These are phyloP conservation scores for Astatoreochromis straeleni DNA, from an alignment of 2,113 vertebrate species.

Conservation along the genomic window DNA sequence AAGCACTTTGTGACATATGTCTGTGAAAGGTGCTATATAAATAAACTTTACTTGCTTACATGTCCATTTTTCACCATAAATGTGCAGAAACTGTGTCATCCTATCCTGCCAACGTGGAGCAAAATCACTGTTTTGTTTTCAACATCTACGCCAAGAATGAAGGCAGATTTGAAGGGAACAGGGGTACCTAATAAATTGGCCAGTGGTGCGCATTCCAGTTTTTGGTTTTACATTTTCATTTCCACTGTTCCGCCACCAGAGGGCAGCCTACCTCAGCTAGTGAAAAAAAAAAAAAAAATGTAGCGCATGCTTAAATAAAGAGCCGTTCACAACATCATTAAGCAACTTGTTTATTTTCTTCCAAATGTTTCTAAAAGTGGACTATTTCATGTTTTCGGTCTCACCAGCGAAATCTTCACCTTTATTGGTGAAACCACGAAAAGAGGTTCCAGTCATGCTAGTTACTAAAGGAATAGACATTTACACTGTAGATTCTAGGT, in stretches of 20 bases:
- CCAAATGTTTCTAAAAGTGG: constrained; percentile 58
- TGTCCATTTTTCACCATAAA: neutral
- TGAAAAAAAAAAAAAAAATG: neutral
- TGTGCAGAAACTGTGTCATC: neutral
- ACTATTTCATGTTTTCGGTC: constrained; percentile 25
- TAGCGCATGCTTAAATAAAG: neutral
- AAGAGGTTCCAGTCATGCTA: constrained; percentile 61
- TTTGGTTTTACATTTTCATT: neutral
- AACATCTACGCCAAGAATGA: neutral
- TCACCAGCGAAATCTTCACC: constrained; percentile 35
- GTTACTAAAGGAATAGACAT: constrained; percentile 45
- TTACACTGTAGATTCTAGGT: constrained; percentile 49
- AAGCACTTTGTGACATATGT: neutral
- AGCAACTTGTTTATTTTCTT: constrained; percentile 60
- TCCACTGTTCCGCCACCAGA: constrained; percentile 11
- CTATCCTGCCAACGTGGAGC: neutral
- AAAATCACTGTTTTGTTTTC: neutral
- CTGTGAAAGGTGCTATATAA: neutral
- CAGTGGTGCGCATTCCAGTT: neutral
- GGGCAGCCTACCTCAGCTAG: neutral
- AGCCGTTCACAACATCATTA: neutral
- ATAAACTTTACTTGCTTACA: neutral
- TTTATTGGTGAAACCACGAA: constrained; percentile 21
- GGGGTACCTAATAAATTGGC: neutral
- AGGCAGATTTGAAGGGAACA: neutral